These are phyloP conservation scores for Gasterosteus nipponicus DNA, from an alignment of 2,113 vertebrate species.

Conservation along the genomic window DNA sequence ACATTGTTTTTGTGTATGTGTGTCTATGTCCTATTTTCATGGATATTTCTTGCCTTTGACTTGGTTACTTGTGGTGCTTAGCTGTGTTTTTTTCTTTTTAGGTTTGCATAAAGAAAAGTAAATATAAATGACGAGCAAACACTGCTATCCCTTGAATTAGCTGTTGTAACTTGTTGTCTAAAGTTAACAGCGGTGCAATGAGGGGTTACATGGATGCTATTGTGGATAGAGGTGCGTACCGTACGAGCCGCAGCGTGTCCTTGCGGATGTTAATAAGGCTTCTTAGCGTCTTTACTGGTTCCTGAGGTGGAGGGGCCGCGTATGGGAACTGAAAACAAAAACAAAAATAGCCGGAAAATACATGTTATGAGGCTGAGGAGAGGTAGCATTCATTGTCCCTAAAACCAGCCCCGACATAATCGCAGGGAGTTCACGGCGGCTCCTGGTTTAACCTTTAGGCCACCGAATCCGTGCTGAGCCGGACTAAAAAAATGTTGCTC, in stretches of 20 bases:
- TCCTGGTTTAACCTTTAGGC: constrained; percentile 53
- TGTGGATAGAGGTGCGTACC: constrained; percentile 76
- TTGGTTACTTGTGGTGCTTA: neutral
- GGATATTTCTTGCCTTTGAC: neutral
- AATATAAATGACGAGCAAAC: neutral
- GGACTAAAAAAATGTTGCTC: constrained; percentile 48
- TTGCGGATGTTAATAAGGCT: constrained; percentile 98
- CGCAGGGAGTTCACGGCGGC: constrained; percentile 36
- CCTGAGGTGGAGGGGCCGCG: constrained; percentile 95
- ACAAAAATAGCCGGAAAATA: constrained; percentile 53
- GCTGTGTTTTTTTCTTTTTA: neutral
- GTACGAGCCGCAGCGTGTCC: constrained; percentile 94
- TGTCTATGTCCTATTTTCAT: neutral
- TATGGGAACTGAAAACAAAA: constrained; percentile 90
- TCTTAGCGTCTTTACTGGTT: constrained; percentile 96
- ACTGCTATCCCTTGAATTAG: constrained; percentile 9
- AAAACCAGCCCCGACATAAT: constrained; percentile 24
- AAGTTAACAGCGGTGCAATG: constrained; percentile 25
- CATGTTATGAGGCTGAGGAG: constrained; percentile 22
- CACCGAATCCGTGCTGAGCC: constrained; percentile 65
- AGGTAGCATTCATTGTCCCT: constrained; percentile 26
- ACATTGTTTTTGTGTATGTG: neutral
- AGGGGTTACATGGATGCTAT: constrained; percentile 1
- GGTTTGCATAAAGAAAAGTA: neutral
- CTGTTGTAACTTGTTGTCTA: neutral